Base-by-base conservation (phyloP, 2,113 vertebrate species). In the Sorex fumeus region DNA sequence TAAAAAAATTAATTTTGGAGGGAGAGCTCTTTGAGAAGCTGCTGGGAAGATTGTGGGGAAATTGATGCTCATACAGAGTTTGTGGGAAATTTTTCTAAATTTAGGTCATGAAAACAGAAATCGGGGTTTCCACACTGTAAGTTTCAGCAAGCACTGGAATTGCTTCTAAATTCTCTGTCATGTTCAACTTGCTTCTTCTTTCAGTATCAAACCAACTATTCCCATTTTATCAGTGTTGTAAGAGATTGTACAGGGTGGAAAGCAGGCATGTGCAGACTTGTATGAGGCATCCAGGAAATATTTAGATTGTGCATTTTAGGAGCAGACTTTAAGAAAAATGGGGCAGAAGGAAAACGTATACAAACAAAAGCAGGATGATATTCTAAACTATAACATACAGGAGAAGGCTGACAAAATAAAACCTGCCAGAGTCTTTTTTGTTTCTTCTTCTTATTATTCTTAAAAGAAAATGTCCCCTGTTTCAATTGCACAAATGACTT, bases 341-440 rank as follows among this genome's bases (percentile, higher is more conserved):
- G 18, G 94, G 83, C 76, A 62, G 53, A 60, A 67, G 32, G 21
- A 67, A 89, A 86, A 80, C 91, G 66, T 34, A 57, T 71, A 85
- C 25, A 84, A 71, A 78, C 91, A 93, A 95, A 18, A 15, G 25
- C 28, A 77, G 92, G 90, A 91, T 91, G 28, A 94, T 94, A 28
- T 79, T 91, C 36, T 34, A 77, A 80, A 60, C 18, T 84, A 28
- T 40, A 11, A 75, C 60, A 83, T 78, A 5, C 64, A 30, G 50
- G 21, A 82, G 7, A 66, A 60, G 69, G 34, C 75, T 75, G 69
- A 36, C 5, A 34, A 67, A 84, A 87, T 7, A 30, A 32, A 72
- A 13, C 75, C 95, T 93, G 90, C 80, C 21, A 23, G 21, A 6
- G 57, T 6, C 18, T 60, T 60, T 60, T 60, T 23, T n/a, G n/a